Conservation (phyloP, 2,797 vertebrate species). For the Tauraco hartlaubi region DNA sequence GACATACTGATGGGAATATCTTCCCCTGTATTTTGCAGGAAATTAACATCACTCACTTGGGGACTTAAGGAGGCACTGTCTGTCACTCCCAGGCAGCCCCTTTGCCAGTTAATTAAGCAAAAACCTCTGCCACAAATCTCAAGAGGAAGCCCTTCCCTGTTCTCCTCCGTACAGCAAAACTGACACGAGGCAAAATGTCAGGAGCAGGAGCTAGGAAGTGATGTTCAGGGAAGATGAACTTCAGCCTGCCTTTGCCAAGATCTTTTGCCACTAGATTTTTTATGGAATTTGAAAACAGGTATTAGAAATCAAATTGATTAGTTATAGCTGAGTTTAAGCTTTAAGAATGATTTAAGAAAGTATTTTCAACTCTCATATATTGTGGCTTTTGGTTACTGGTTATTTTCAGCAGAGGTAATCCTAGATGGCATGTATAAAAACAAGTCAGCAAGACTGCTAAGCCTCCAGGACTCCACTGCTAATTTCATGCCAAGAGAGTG, state of each 20-base stretch:
- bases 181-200: slow-evolving; percentile 43
- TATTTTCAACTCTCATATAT: not conserved
- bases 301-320: slow-evolving; percentile 27
- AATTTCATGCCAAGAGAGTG: slow-evolving; percentile 3
- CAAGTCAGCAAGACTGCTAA: not conserved
- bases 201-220: not conserved
- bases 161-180: not conserved
- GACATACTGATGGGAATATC: slow-evolving; percentile 38
- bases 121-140: slow-evolving; percentile 48
- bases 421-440: not conserved
- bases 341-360: not conserved
- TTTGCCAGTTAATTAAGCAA: slow-evolving; percentile 68
- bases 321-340: slow-evolving; percentile 12
- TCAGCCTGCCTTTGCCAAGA: not conserved
- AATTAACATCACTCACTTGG: slow-evolving; percentile 56
- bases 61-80: slow-evolving; percentile 56
- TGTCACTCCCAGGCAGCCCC: slow-evolving; percentile 43
- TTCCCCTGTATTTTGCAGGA: slow-evolving; percentile 27
- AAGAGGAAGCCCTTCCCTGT: not conserved
- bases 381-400: not conserved
- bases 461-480: not conserved
- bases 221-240: not conserved
- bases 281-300: slow-evolving; percentile 26
- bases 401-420: slow-evolving; percentile 17
- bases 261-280: not conserved